phyloP scores from a whole-genome alignment of 2,113 vertebrate genomes.

The Pristiophorus japonicus region DNA sequence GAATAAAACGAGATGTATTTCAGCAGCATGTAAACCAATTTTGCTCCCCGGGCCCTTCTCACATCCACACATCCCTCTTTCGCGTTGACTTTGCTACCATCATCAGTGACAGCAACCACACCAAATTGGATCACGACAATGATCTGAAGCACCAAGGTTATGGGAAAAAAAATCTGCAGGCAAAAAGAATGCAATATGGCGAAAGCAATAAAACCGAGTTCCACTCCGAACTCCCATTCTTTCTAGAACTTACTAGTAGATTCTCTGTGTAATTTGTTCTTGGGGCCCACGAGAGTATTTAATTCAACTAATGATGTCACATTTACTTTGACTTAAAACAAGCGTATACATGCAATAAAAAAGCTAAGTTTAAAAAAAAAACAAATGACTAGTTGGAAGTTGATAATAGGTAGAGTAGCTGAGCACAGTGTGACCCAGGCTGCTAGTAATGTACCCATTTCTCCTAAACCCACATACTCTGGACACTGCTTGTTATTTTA shows the following conservation, averaged over 20 bases:
- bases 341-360: conserved; percentile 38
- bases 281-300: conserved; percentile 33
- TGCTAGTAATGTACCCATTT: conserved; percentile 31
- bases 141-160: not conserved
- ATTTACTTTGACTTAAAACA: conserved; percentile 37
- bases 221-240: conserved; percentile 27
- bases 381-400: conserved; percentile 36
- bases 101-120: not conserved
- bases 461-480: conserved; percentile 17
- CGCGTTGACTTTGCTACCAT: not conserved
- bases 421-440: conserved; percentile 35
- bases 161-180: not conserved
- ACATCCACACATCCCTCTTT: not conserved
- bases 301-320: conserved; percentile 33
- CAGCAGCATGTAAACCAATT: conserved; percentile 28
- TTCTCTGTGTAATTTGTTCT: conserved; percentile 29
- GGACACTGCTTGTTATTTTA: conserved; percentile 38
- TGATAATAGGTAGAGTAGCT: conserved; percentile 35
- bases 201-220: conserved; percentile 21
- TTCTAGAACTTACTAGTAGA: conserved; percentile 31
- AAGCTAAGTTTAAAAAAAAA: conserved; percentile 22
- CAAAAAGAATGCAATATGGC: not conserved
- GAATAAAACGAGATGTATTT: conserved; percentile 22
- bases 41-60: conserved; percentile 1
- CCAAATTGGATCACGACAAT: not conserved